Conservation (phyloP, 2,888 invertebrate species). For the Drosophila dives region DNA sequence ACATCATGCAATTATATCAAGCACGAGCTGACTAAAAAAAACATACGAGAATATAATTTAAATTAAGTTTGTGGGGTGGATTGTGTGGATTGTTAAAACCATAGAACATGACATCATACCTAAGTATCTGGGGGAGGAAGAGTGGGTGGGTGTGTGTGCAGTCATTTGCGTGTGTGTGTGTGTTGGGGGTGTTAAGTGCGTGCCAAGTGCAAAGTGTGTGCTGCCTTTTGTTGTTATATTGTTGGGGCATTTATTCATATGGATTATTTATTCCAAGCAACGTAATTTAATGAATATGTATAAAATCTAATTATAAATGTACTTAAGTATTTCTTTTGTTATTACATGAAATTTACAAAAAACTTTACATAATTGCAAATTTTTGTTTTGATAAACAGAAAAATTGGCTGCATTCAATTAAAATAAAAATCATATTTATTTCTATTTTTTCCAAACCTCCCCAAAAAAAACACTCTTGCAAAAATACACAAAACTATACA, state of each 20-base stretch:
- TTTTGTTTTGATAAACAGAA: constrained; percentile 31
- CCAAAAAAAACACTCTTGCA: constrained; percentile 11
- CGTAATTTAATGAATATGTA: not conserved
- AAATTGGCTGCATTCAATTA: constrained; percentile 60
- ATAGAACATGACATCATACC: constrained; percentile 50
- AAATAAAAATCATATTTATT: constrained; percentile 55
- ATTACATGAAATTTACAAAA: constrained; percentile 11
- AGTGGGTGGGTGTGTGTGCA: not conserved
- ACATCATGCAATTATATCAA: constrained; percentile 42
- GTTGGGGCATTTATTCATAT: not conserved
- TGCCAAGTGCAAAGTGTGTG: constrained; percentile 47
- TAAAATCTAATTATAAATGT: not conserved
- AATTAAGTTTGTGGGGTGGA: constrained; percentile 43
- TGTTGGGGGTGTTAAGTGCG: constrained; percentile 48
- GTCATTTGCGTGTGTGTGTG: constrained; percentile 6
- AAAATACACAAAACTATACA: constrained; percentile 27
- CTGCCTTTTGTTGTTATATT: not conserved
- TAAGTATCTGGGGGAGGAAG: not conserved
- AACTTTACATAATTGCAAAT: not conserved
- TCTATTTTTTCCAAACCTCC: constrained; percentile 52
- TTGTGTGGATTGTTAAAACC: constrained; percentile 13
- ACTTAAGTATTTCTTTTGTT: constrained; percentile 3
- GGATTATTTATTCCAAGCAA: not conserved
- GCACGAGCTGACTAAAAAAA: constrained; percentile 18
- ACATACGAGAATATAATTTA: constrained; percentile 56